A percentile compares a stretch with the other conserved stretches of the same genome.
Evolutionary conservation across 2,113 vertebrate species (phyloP).

Genomic region (Stictonetta naevosa): DNA sequence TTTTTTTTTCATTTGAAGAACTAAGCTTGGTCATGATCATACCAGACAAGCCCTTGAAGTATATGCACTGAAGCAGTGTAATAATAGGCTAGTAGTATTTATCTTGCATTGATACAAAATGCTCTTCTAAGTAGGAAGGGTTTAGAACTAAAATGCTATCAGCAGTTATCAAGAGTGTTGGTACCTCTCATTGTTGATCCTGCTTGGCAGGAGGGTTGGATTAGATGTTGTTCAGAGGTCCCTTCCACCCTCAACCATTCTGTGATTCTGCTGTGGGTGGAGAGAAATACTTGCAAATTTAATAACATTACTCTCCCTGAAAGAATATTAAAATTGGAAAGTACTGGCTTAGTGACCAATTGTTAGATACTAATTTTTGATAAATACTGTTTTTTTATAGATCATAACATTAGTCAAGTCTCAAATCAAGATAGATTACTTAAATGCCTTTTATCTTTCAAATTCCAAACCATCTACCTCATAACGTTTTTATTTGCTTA

Average conservation of each 20-base stretch:
- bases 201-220: too few relatives aligned
- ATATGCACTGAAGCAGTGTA: neutral
- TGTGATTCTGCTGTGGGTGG: too few relatives aligned
- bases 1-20: neutral
- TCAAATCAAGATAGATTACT: neutral
- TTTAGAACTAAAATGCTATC: conserved; percentile 1
- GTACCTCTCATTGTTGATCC: neutral
- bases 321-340: neutral
- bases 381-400: neutral
- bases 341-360: neutral
- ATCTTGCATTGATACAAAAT: neutral
- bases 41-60: neutral
- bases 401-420: neutral
- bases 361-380: neutral
- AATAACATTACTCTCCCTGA: neutral
- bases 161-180: neutral
- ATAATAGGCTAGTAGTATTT: neutral
- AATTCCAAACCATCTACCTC: neutral
- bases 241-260: too few relatives aligned
- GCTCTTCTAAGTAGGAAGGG: neutral
- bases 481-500: neutral
- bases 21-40: neutral
- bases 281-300: neutral
- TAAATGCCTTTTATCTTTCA: neutral
- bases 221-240: too few relatives aligned